Evolutionary conservation across 2,888 invertebrate species (phyloP).

Genomic region (Dyspetes luteomarginatus): DNA sequence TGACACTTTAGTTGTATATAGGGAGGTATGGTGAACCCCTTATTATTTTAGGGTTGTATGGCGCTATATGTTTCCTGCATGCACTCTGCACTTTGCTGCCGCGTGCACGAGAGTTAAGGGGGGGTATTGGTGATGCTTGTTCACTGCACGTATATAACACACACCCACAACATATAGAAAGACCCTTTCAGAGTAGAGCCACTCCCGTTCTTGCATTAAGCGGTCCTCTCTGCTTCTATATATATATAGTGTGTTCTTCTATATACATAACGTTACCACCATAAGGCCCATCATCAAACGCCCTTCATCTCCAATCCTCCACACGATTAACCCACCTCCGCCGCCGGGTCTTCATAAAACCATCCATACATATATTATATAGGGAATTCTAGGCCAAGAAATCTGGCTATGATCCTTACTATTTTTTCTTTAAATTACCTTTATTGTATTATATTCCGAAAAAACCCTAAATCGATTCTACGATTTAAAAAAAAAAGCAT

Average conservation of each 20-base stretch:
- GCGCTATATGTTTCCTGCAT: conserved; percentile 22
- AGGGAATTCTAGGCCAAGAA: not conserved
- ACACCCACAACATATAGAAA: conserved; percentile 23
- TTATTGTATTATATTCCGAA: not conserved
- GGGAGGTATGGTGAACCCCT: conserved; percentile 28
- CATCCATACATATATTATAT: conserved; percentile 17
- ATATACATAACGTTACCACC: conserved; percentile 41
- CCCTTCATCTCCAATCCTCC: conserved; percentile 63
- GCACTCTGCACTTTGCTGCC: conserved; percentile 56
- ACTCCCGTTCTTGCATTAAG: conserved; percentile 61
- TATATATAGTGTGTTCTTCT: too few relatives aligned
- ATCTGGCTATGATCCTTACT: too few relatives aligned
- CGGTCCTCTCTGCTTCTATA: too few relatives aligned
- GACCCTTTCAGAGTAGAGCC: conserved; percentile 58
- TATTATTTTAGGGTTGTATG: conserved; percentile 61
- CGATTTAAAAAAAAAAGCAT: not conserved
- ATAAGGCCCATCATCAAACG: conserved; percentile 63
- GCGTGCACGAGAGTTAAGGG: conserved; percentile 6
- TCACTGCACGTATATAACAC: conserved; percentile 34
- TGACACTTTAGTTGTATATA: conserved; percentile 42
- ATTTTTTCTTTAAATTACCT: too few relatives aligned
- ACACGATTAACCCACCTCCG: conserved; percentile 65
- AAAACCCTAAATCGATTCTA: not conserved
- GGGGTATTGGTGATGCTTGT: conserved; percentile 34
- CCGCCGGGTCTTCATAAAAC: conserved; percentile 60